Evolutionary conservation across 2,888 invertebrate genomes (phyloP).

Genomic region (Gnatocerus cornutus): DNA sequence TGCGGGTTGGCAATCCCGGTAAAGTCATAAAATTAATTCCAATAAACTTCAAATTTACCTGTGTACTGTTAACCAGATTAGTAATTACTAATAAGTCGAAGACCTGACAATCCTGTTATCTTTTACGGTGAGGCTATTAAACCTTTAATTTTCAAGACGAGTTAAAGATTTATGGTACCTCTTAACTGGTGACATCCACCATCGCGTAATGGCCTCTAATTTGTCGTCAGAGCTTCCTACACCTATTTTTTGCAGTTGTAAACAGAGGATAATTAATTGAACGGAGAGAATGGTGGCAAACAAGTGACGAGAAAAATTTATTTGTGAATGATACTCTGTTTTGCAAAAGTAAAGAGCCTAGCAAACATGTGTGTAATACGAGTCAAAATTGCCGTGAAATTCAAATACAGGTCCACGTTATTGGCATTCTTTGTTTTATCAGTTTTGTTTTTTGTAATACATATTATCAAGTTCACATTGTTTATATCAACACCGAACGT

Average conservation of each 20-base stretch:
- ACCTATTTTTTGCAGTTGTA: constrained; percentile 7
- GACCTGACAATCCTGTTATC: constrained; percentile 38
- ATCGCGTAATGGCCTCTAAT: constrained; percentile 26
- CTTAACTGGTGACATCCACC: constrained; percentile 27
- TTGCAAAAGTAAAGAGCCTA: no score
- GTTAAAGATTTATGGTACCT: constrained; percentile 33
- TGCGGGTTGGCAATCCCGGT: no score
- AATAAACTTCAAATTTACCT: neutral
- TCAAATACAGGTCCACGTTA: no score
- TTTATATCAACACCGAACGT: no score
- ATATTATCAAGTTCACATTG: no score
- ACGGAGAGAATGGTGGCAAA: no score
- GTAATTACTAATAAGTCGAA: constrained; percentile 23
- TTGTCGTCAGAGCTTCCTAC: constrained; percentile 13
- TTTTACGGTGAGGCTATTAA: constrained; percentile 34
- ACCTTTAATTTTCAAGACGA: constrained; percentile 33
- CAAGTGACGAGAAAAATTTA: no score
- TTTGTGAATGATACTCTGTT: no score
- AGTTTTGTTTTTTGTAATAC: no score
- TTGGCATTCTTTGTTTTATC: no score
- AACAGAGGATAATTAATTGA: constrained; percentile 2
- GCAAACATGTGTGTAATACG: no score
- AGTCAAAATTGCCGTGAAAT: no score
- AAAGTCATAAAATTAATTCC: constrained; percentile 2
- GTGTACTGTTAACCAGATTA: constrained; percentile 8